Percentiles rank a stretch among this genome's conserved stretches.
phyloP scores from a whole-genome alignment of 1,140 invertebrate genomes.

The Pogonognathellus flavescens region DNA sequence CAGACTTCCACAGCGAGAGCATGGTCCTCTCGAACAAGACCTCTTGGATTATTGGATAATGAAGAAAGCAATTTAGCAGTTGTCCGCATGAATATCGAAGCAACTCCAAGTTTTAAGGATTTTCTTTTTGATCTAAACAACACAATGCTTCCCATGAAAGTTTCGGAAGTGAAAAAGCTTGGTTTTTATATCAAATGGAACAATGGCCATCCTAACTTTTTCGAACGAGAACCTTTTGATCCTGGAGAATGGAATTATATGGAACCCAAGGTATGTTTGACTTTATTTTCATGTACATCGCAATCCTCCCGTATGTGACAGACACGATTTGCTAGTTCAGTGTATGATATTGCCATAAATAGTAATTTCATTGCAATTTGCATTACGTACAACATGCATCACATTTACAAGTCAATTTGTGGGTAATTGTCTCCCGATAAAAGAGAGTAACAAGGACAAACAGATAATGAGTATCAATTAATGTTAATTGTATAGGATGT shows the following conservation, averaged over 20 bases:
- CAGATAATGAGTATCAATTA: too few species aligned
- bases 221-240: neutral
- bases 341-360: neutral
- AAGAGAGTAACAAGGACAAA: too few species aligned
- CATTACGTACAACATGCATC: too few species aligned
- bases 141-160: neutral
- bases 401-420: too few species aligned
- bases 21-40: neutral
- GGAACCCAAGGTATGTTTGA: neutral
- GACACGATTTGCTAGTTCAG: neutral
- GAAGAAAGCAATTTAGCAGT: neutral
- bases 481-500: too few species aligned
- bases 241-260: neutral
- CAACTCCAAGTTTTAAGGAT: neutral
- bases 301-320: neutral
- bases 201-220: constrained; percentile 2
- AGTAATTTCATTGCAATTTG: too few species aligned
- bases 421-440: too few species aligned
- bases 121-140: constrained; percentile 18
- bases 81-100: neutral
- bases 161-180: neutral
- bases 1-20: too few species aligned
- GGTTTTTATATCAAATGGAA: constrained; percentile 25
- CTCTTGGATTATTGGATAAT: neutral
- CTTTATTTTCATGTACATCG: neutral